These are phyloP conservation scores for Drosophila virilis DNA, from an alignment of 1,140 invertebrate genomes.

Conservation along the genomic window DNA sequence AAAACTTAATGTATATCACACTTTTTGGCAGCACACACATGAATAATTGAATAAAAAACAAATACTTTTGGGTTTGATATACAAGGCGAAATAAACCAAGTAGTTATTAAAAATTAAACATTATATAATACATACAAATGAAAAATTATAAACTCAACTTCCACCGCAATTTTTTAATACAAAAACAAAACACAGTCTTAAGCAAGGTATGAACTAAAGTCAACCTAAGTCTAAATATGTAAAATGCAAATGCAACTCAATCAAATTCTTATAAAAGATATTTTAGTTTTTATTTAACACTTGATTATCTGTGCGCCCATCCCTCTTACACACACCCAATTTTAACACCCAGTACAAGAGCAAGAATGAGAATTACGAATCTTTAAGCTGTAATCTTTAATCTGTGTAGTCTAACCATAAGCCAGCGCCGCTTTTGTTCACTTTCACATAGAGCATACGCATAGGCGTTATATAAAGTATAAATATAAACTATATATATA, in stretches of 20 bases:
- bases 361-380: slow-evolving; percentile 36
- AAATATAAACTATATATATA: slow-evolving; percentile 71
- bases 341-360: slow-evolving; percentile 53
- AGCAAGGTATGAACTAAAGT: slow-evolving; percentile 59
- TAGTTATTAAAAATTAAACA: slow-evolving; percentile 74
- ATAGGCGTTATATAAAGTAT: slow-evolving; percentile 70
- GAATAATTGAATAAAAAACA: slow-evolving; percentile 28
- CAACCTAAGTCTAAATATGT: slow-evolving; percentile 60
- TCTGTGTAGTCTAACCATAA: slow-evolving; percentile 76
- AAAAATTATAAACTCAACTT: slow-evolving; percentile 76
- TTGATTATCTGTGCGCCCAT: slow-evolving; percentile 15
- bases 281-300: slow-evolving; percentile 43
- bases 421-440: slow-evolving; percentile 76
- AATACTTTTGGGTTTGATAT: slow-evolving; percentile 72
- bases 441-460: slow-evolving; percentile 74
- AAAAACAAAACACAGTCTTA: slow-evolving; percentile 73
- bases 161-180: slow-evolving; percentile 76
- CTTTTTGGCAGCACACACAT: slow-evolving; percentile 60
- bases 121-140: slow-evolving; percentile 72
- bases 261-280: slow-evolving; percentile 61
- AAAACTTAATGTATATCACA: slow-evolving; percentile 39
- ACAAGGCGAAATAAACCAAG: slow-evolving; percentile 60
- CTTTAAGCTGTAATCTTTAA: slow-evolving; percentile 45
- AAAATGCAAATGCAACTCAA: slow-evolving; percentile 77
- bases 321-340: slow-evolving; percentile 17